Conservation (phyloP, 30 jellyfish, hydroid and myxozoan genomes). For the Catostylus mosaicus region DNA sequence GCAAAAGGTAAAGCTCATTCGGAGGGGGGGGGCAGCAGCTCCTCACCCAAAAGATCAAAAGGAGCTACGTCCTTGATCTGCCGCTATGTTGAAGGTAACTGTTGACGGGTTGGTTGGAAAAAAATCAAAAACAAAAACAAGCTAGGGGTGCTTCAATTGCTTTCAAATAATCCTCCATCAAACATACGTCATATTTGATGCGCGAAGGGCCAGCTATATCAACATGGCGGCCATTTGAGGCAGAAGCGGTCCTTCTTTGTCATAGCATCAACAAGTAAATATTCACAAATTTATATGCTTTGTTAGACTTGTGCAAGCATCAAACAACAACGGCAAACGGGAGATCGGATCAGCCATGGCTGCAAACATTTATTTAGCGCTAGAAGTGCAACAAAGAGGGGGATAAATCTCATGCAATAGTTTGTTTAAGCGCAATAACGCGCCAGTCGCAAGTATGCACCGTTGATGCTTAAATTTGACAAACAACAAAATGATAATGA, state of each 20-base stretch:
- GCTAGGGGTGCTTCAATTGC: neutral
- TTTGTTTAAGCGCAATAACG: too few species aligned
- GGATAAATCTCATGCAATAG: neutral
- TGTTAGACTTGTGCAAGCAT: neutral
- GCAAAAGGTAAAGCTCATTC: too few species aligned
- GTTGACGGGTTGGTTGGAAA: too few species aligned
- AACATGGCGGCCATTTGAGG: neutral
- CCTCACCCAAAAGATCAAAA: too few species aligned
- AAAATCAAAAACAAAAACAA: too few species aligned
- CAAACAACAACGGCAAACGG: neutral
- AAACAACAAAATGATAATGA: too few species aligned
- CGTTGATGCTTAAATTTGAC: neutral
- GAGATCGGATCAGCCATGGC: neutral
- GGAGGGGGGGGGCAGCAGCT: too few species aligned
- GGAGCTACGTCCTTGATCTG: too few species aligned
- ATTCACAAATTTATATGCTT: neutral
- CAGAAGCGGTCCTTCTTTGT: neutral
- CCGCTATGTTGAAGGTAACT: too few species aligned
- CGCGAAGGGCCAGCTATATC: neutral
- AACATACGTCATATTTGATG: neutral
- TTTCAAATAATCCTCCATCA: neutral
- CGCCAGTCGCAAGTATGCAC: neutral
- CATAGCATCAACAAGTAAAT: neutral
- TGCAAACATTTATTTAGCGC: neutral
- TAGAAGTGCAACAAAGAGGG: neutral